Base-by-base conservation (phyloP, 2,888 invertebrate species). In the Chymomyza fuscimana region DNA sequence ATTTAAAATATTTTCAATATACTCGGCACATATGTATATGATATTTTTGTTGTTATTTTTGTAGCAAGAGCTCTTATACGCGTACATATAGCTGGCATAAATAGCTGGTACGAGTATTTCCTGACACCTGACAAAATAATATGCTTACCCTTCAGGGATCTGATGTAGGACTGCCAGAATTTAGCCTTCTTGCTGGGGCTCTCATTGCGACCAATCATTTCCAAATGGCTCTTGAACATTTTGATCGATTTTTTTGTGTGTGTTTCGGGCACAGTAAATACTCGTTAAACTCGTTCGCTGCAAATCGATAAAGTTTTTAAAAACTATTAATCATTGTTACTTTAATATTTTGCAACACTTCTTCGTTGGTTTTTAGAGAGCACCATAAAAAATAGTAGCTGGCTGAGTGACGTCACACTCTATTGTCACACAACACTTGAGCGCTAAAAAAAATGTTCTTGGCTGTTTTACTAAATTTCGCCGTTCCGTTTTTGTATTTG, bases 141-240 rank as follows among this genome's bases (percentile, higher is more conserved):
- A 10, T 10, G 80, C 92, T 93, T 93, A 97, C 97, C 97, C 95
- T 97, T 97, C 87, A 97, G 94, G 93, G 97, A 97, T 93, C 97
- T 95, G 92, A 97, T 96, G 93, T 96, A 97, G 91, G 97, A 96
- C 93, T 97, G 97, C 97, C 97, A 97, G 93, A 97, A 97, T 93
- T 95, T 97, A 92, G 97, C 97, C 93, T 97, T 97, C 94, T 96
- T 96, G 93, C 96, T 96, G 92, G 96, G 95, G 92, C 96, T 95
- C 94, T 97, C 97, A 93, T 97, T 97, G 93, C 97, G 95, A 93
- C 97, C 96, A 92, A 97, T 97, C 96, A 97, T 97, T 93, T 97
- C 97, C 93, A 97, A 95, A 94, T 97, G 97, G 93, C 93, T 96
- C 94, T 95, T 96, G 94, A 97, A 96, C 96, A 97, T 96, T 94